Evolutionary conservation across 2,888 invertebrate genomes (phyloP).

Genomic region (Epiblema foenella): DNA sequence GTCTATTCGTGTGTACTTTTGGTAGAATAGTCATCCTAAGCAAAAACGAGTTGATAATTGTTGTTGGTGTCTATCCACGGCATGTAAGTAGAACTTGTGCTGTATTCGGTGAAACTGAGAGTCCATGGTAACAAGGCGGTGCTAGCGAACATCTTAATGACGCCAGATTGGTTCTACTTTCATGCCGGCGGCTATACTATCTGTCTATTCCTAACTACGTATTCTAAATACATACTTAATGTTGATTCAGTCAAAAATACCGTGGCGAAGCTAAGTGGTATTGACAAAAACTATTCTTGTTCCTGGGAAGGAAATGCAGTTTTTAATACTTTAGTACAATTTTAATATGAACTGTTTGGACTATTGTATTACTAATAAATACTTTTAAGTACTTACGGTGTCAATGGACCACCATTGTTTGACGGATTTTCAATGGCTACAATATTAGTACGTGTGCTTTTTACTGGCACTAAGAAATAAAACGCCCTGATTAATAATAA

Average conservation of each 20-base stretch:
- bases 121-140: too few species aligned
- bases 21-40: constrained; percentile 5
- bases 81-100: not conserved
- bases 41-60: not conserved
- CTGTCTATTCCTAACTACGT: constrained; percentile 1
- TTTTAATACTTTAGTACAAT: not conserved
- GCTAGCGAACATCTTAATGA: too few species aligned
- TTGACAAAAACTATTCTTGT: not conserved
- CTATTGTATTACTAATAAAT: not conserved
- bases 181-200: not conserved
- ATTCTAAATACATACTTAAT: not conserved
- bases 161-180: not conserved
- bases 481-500: not conserved
- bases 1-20: constrained; percentile 38
- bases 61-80: not conserved
- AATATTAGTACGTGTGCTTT: not conserved
- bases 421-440: not conserved
- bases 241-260: not conserved
- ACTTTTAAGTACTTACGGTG: not conserved
- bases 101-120: not conserved
- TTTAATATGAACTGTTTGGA: constrained; percentile 4
- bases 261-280: not conserved
- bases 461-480: not conserved
- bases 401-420: not conserved
- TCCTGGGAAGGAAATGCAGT: not conserved